phyloP scores from a whole-genome alignment of 2,888 invertebrate genomes.

The Stenodera caucasica region DNA sequence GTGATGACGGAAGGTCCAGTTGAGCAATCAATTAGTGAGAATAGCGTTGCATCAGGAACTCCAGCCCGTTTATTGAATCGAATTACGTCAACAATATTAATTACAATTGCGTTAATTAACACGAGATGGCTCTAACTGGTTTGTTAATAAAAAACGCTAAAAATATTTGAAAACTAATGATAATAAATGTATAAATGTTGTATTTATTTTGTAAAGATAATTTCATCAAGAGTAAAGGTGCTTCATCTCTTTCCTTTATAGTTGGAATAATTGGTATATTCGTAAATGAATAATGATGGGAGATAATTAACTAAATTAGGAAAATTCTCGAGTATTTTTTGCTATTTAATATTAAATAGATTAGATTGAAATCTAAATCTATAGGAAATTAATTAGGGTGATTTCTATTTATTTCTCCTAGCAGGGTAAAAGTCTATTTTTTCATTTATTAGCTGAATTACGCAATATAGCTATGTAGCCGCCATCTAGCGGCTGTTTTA shows the following conservation, averaged over 20 bases:
- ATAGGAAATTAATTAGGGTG: background rate
- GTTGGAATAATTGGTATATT: background rate
- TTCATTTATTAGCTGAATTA: too few relatives aligned
- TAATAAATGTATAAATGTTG: constrained; percentile 4
- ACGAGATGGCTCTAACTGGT: background rate
- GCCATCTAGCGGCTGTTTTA: too few relatives aligned
- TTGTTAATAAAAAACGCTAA: background rate
- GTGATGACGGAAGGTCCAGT: constrained; percentile 43
- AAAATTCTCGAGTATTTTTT: background rate
- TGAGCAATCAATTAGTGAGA: constrained; percentile 22
- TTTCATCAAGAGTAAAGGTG: background rate
- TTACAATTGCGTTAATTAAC: background rate
- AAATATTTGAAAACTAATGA: background rate
- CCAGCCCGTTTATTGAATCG: background rate
- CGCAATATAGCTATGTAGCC: too few relatives aligned
- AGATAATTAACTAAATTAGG: background rate
- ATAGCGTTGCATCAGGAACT: background rate
- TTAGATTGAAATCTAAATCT: background rate
- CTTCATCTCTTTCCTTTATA: background rate
- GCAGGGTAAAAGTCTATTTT: constrained; percentile 22
- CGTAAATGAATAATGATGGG: too few relatives aligned
- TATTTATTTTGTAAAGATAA: background rate
- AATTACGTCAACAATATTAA: constrained; percentile 22
- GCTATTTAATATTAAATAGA: background rate
- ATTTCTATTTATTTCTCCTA: constrained; percentile 15